Conservation (phyloP, 2,797 vertebrate species). For the Platyrinchus mystaceus region DNA sequence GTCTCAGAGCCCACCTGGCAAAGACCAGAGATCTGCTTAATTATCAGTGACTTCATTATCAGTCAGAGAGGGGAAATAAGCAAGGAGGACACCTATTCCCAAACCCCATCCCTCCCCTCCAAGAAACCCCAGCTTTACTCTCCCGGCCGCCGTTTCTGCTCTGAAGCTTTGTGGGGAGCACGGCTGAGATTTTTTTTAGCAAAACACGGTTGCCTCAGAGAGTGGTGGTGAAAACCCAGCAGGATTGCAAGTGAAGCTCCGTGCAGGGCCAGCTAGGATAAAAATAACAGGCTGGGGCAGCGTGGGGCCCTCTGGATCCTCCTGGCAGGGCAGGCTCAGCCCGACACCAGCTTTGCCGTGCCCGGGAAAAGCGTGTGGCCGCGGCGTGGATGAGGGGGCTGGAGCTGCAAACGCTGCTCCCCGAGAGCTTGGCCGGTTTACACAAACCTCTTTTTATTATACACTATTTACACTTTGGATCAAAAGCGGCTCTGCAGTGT, state of each 20-base stretch:
- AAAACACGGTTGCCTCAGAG: neutral
- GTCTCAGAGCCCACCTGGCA: neutral
- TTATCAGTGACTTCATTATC: neutral
- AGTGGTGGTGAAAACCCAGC: neutral
- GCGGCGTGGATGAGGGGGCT: neutral
- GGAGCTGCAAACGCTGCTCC: neutral
- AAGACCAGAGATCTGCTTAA: neutral
- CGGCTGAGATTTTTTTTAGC: neutral
- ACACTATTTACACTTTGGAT: slow-evolving; percentile 67
- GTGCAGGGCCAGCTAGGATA: neutral
- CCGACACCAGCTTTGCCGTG: accelerated
- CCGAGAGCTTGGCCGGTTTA: slow-evolving; percentile 1
- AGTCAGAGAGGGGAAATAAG: neutral
- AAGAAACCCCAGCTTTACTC: accelerated
- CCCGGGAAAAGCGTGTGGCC: neutral
- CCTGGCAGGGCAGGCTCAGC: neutral
- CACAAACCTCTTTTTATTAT: slow-evolving; percentile 59
- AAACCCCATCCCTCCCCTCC: neutral
- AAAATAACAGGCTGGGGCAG: slow-evolving; percentile 5
- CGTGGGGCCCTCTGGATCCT: neutral
- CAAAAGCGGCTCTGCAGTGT: slow-evolving; percentile 40
- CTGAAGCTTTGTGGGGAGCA: accelerated
- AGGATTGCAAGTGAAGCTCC: neutral
- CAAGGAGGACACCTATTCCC: neutral
- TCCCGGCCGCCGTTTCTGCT: accelerated